A percentile compares a stretch with the other conserved stretches of the same genome.
phyloP scores from a whole-genome alignment of 2,888 invertebrate species.

The Pedicia rivosa region DNA sequence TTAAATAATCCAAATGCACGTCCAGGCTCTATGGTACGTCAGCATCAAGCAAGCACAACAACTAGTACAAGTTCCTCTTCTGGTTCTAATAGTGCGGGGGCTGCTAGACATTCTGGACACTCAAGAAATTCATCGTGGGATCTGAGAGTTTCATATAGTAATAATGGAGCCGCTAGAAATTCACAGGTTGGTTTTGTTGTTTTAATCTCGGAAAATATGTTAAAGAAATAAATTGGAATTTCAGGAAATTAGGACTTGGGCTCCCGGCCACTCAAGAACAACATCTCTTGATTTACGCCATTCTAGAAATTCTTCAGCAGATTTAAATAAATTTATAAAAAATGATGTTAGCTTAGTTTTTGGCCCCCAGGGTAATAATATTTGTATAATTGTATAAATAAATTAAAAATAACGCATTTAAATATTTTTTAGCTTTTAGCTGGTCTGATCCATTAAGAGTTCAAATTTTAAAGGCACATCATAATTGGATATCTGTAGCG shows the following conservation, averaged over 20 bases:
- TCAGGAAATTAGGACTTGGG: constrained; percentile 20
- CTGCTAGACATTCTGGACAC: constrained; percentile 31
- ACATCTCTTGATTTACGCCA: constrained; percentile 67
- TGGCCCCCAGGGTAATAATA: constrained; percentile 36
- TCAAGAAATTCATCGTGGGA: constrained; percentile 76
- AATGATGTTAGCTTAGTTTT: constrained; percentile 58
- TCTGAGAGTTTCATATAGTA: constrained; percentile 32
- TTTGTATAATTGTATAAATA: background rate
- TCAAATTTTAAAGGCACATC: constrained; percentile 88
- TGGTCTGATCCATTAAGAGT: constrained; percentile 80
- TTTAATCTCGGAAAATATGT: no score
- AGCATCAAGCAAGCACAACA: no score
- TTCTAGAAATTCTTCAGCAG: constrained; percentile 54
- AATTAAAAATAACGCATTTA: background rate
- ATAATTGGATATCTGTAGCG: constrained; percentile 95
- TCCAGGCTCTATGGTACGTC: constrained; percentile 31
- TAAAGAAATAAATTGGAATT: no score
- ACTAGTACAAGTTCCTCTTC: constrained; percentile 17
- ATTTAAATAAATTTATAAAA: constrained; percentile 52
- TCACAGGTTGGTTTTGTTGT: constrained; percentile 32
- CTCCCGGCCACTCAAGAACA: constrained; percentile 58
- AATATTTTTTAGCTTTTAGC: constrained; percentile 15
- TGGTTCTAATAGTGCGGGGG: constrained; percentile 8
- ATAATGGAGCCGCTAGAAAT: constrained; percentile 25
- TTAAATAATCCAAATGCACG: constrained; percentile 10